Conservation (phyloP, 1,140 invertebrate genomes). For the Eumaeus atala region DNA sequence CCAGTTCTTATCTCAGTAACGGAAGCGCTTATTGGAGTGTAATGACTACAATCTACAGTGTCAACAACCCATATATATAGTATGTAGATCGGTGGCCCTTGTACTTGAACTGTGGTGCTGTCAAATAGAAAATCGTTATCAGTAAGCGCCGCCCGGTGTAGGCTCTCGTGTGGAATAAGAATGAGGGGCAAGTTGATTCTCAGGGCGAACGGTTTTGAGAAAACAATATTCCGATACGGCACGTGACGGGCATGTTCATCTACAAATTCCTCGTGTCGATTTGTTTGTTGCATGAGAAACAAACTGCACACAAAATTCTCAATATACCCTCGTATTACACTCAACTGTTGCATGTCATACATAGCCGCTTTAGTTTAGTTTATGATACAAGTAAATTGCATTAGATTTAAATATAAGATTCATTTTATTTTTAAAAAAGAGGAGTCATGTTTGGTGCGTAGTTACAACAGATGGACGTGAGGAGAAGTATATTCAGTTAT, state of each 20-base stretch:
- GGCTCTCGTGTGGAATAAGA: conserved; percentile 41
- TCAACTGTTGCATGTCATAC: not conserved
- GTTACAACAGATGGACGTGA: too few species aligned
- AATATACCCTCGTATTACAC: not conserved
- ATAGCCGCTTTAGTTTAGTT: too few species aligned
- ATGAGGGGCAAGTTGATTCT: conserved; percentile 51
- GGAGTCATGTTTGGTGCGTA: too few species aligned
- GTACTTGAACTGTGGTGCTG: conserved; percentile 17
- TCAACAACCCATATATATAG: too few species aligned
- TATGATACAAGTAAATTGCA: too few species aligned
- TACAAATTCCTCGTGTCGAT: conserved; percentile 59
- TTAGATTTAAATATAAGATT: too few species aligned
- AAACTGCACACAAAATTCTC: conserved; percentile 15
- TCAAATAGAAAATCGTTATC: conserved; percentile 46
- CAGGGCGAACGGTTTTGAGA: conserved; percentile 66
- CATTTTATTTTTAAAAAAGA: too few species aligned
- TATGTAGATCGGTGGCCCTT: not conserved
- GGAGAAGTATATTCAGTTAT: too few species aligned
- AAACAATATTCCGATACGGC: conserved; percentile 64
- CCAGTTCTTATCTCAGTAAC: too few species aligned
- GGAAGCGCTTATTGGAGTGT: too few species aligned
- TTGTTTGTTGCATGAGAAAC: conserved; percentile 57
- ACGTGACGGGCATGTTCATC: conserved; percentile 49
- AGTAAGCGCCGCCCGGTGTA: conserved; percentile 39
- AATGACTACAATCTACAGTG: too few species aligned